Percentiles rank a stretch among this genome's conserved stretches.
Evolutionary conservation across 1,140 invertebrate genomes (phyloP).

Genomic region (Drosophila cardini): DNA sequence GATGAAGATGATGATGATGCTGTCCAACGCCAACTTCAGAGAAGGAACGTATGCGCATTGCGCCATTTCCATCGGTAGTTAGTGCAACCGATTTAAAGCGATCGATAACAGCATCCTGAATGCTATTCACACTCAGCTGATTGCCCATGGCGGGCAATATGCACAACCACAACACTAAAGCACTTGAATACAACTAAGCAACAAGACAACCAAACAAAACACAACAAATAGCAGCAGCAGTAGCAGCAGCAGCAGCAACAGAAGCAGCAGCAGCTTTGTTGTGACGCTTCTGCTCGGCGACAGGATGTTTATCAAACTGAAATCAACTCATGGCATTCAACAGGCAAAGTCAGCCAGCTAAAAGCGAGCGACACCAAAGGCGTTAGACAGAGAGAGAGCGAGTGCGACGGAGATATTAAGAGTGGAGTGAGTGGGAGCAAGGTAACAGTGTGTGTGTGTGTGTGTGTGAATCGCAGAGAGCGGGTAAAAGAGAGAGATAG

Average conservation of each 20-base stretch:
- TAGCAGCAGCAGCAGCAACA: background rate
- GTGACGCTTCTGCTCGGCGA: constrained; percentile 68
- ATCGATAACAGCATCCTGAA: constrained; percentile 80
- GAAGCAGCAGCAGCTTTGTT: constrained; percentile 25
- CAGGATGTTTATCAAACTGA: constrained; percentile 81
- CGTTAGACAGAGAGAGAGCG: background rate
- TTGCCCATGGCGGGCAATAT: constrained; percentile 65
- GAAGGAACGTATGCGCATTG: constrained; percentile 79
- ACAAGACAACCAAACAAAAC: background rate
- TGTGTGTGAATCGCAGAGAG: background rate
- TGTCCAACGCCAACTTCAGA: constrained; percentile 69
- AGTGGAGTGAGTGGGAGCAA: background rate
- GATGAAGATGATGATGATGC: constrained; percentile 41
- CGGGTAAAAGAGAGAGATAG: background rate
- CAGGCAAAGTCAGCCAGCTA: constrained; percentile 53
- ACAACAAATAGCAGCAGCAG: constrained; percentile 15
- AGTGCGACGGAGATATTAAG: background rate
- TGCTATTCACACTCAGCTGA: constrained; percentile 74
- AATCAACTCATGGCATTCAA: constrained; percentile 63
- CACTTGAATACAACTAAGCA: constrained; percentile 8
- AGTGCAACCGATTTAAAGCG: constrained; percentile 78
- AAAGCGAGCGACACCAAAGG: constrained; percentile 16
- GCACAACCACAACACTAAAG: constrained; percentile 15
- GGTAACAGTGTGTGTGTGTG: background rate
- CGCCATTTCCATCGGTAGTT: constrained; percentile 77